Conservation (phyloP, 2,113 vertebrate genomes). For the Chamaetylas fuelleborni region DNA sequence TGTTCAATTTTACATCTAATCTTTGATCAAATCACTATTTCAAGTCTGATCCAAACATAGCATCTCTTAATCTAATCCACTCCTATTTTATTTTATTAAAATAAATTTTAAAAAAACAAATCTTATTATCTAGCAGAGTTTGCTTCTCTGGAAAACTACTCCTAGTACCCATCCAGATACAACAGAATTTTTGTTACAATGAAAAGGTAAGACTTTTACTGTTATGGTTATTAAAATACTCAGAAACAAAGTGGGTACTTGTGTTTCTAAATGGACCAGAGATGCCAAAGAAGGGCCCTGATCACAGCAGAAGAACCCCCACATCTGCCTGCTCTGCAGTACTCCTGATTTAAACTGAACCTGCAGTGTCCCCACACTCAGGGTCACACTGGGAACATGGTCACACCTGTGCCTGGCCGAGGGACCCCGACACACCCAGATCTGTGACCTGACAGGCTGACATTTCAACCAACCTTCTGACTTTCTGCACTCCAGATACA, state of each 20-base stretch:
- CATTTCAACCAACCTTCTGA: background rate
- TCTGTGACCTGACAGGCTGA: background rate
- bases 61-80: background rate
- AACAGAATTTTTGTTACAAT: background rate
- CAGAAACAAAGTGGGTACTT: background rate
- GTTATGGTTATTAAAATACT: background rate
- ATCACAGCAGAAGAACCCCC: background rate
- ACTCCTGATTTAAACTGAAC: background rate
- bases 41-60: background rate
- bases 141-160: background rate
- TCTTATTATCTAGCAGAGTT: background rate
- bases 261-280: background rate
- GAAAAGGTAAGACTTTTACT: background rate
- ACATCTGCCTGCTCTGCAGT: background rate
- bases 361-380: background rate
- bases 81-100: background rate
- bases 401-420: background rate
- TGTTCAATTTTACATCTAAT: background rate
- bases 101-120: background rate
- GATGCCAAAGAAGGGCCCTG: background rate
- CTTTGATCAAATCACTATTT: background rate
- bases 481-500: background rate
- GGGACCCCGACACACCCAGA: rapidly evolving
- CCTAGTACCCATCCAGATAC: background rate
- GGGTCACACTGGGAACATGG: rapidly evolving